Conservation (phyloP, 2,113 vertebrate genomes). For the Protomyctophum bolini region DNA sequence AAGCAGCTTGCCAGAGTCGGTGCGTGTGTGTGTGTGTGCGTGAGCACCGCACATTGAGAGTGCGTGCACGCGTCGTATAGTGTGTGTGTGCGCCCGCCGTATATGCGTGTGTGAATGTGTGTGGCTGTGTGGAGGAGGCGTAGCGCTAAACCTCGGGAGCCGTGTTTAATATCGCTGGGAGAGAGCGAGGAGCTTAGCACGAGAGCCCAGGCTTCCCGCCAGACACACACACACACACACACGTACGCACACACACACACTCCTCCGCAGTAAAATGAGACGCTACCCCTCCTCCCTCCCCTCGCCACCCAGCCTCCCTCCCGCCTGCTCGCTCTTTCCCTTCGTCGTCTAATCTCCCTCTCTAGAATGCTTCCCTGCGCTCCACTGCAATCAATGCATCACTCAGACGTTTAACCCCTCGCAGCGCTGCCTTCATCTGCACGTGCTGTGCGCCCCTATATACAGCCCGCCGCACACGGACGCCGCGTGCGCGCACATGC, state of each 20-base stretch:
- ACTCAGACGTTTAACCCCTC: constrained; percentile 78
- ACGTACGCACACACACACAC: constrained; percentile 39
- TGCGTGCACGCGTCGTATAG: constrained; percentile 12
- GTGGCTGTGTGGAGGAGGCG: constrained; percentile 50
- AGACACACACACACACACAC: constrained; percentile 42
- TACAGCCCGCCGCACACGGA: neutral
- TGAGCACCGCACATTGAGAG: neutral
- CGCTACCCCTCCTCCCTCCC: constrained; percentile 18
- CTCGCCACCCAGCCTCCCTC: constrained; percentile 27
- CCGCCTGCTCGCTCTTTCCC: constrained; percentile 43
- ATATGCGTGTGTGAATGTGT: constrained; percentile 43
- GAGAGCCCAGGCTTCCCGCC: constrained; percentile 72
- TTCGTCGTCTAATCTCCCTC: constrained; percentile 76
- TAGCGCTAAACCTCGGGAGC: constrained; percentile 74
- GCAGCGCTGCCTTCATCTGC: constrained; percentile 42
- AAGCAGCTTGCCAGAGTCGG: constrained; percentile 4
- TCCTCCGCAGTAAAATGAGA: constrained; percentile 72
- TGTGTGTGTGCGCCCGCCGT: constrained; percentile 13
- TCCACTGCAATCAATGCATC: constrained; percentile 80
- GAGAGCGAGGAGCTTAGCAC: constrained; percentile 76
- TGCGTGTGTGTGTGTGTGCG: constrained; percentile 18
- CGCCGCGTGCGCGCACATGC: neutral
- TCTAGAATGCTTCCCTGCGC: constrained; percentile 77
- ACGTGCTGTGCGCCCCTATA: too few relatives aligned
- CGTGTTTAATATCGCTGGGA: constrained; percentile 78